Evolutionary conservation across 2,888 invertebrate species (phyloP).

Genomic region (Mesorhabditis sp.): DNA sequence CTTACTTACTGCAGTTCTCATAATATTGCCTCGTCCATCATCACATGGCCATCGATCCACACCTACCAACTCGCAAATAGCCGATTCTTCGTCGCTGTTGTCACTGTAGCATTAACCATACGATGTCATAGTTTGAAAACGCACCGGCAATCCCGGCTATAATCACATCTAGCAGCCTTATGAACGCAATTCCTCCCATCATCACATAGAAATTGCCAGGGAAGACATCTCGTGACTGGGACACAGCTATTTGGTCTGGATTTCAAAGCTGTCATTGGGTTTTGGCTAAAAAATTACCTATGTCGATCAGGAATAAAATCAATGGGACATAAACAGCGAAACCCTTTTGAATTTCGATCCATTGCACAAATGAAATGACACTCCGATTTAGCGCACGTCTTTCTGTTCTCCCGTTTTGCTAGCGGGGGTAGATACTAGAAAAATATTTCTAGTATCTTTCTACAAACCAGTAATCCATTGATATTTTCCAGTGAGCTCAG

Average conservation of each 20-base stretch:
- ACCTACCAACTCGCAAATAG: not conserved
- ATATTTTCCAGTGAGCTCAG: not conserved
- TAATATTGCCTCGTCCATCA: not conserved
- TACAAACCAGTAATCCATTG: not conserved
- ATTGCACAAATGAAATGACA: not conserved
- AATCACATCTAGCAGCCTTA: not conserved
- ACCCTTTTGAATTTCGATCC: not conserved
- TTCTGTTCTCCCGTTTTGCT: too few species aligned
- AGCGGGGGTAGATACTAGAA: too few species aligned
- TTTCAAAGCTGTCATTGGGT: not conserved
- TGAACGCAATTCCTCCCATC: not conserved
- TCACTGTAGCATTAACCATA: not conserved
- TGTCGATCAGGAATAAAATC: not conserved
- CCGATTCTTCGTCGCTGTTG: not conserved
- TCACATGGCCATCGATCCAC: constrained; percentile 5
- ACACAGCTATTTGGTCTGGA: not conserved
- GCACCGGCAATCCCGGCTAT: not conserved
- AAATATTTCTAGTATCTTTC: not conserved
- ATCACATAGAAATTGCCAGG: not conserved
- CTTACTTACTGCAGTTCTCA: not conserved
- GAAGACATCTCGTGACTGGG: not conserved
- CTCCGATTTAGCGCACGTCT: not conserved
- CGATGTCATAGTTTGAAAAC: not conserved
- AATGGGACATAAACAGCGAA: not conserved
- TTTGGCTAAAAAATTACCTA: not conserved